Evolutionary conservation across 2,797 vertebrate genomes (phyloP).

Genomic region (Sparidentex hasta): DNA sequence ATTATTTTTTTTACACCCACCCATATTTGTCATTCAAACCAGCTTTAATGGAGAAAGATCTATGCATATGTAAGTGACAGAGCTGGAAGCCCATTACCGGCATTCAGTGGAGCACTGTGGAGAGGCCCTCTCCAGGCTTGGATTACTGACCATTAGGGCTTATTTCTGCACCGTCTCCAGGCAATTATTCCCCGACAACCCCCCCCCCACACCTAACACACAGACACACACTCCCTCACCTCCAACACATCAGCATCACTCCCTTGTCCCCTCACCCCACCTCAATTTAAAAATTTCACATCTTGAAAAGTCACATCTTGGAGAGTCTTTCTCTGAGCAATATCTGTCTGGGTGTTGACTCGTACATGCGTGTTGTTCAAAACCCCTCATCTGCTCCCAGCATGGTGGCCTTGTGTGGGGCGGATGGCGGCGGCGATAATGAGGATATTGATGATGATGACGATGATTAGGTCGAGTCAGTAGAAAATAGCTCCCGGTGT

Average conservation of each 20-base stretch:
- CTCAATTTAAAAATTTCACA: slow-evolving; percentile 73
- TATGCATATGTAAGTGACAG: slow-evolving; percentile 90
- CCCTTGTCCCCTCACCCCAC: slow-evolving; percentile 35
- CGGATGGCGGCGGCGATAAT: slow-evolving; percentile 42
- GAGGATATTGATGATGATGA: slow-evolving; percentile 69
- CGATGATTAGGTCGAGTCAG: slow-evolving; percentile 67
- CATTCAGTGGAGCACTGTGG: slow-evolving; percentile 88
- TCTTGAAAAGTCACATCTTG: slow-evolving; percentile 62
- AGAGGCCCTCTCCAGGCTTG: slow-evolving; percentile 86
- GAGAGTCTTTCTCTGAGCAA: slow-evolving; percentile 35
- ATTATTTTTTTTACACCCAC: slow-evolving; percentile 68
- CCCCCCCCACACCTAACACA: slow-evolving; percentile 35
- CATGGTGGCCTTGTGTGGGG: slow-evolving; percentile 44
- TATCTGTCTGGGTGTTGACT: slow-evolving; percentile 52
- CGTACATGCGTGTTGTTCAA: slow-evolving; percentile 45
- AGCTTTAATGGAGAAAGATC: slow-evolving; percentile 90
- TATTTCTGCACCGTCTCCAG: slow-evolving; percentile 85
- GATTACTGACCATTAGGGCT: slow-evolving; percentile 90
- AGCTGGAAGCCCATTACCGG: slow-evolving; percentile 88
- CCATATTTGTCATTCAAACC: slow-evolving; percentile 93
- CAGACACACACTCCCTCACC: slow-evolving; percentile 29
- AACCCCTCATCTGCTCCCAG: slow-evolving; percentile 57
- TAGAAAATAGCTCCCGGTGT: slow-evolving; percentile 70
- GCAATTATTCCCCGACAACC: slow-evolving; percentile 81
- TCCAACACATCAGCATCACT: slow-evolving; percentile 54